phyloP scores from a whole-genome alignment of 2,888 invertebrate species.

The Oscheius sp. region DNA sequence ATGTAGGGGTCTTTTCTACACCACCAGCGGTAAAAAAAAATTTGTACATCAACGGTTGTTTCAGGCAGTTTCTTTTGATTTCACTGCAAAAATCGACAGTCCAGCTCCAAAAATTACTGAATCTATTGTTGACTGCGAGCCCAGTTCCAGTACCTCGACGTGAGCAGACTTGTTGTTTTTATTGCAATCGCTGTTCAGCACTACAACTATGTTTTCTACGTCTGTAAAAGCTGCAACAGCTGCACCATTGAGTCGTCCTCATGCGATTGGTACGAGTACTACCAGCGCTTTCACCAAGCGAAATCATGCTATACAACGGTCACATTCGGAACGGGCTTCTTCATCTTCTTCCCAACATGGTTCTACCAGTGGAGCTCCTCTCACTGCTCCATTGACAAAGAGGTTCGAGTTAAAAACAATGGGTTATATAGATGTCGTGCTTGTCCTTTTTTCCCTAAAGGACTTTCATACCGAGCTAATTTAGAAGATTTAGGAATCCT shows the following conservation, averaged over 20 bases:
- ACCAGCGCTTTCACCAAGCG: too few species aligned
- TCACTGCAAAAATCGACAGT: slow-evolving; percentile 8
- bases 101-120: not conserved
- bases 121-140: not conserved
- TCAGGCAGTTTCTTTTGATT: slow-evolving; percentile 1
- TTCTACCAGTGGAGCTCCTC: not conserved
- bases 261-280: too few species aligned
- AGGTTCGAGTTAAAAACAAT: slow-evolving; percentile 6
- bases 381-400: slow-evolving; percentile 6
- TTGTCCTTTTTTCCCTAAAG: not conserved
- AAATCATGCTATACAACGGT: not conserved
- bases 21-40: not conserved
- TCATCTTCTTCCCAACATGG: too few species aligned
- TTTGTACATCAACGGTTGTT: not conserved
- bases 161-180: not conserved
- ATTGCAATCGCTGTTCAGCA: too few species aligned
- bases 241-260: too few species aligned
- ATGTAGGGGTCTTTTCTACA: slow-evolving; percentile 2
- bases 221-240: too few species aligned
- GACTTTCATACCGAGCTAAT: not conserved
- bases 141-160: slow-evolving; percentile 14
- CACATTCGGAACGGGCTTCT: not conserved
- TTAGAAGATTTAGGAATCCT: slow-evolving; percentile 19
- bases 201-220: too few species aligned
- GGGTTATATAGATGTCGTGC: slow-evolving; percentile 13